Percentiles rank a stretch among this genome's conserved stretches.
Evolutionary conservation across 2,113 vertebrate species (phyloP).

Genomic region (Rattus norvegicus): GRCr8 NC_086039.1:153406001-153406500

Average conservation of each 20-base stretch:
- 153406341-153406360: background rate
- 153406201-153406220: background rate
- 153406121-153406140: constrained; percentile 81
- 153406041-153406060: constrained; percentile 77
- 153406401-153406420: background rate
- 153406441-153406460: background rate
- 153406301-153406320: background rate
- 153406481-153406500: background rate
- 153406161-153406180: constrained; percentile 59
- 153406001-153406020: constrained; percentile 80
- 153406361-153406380: background rate
- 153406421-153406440: background rate
- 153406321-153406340: background rate
- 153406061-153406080: constrained; percentile 85
- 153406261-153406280: constrained; percentile 7
- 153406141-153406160: constrained; percentile 73
- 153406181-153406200: background rate
- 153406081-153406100: constrained; percentile 77
- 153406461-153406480: background rate
- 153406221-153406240: background rate
- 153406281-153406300: background rate
- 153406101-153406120: constrained; percentile 81
- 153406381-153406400: background rate
- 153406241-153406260: background rate
- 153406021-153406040: constrained; percentile 80